Conservation (phyloP, 2,113 vertebrate species). For the Burhinus oedicnemus region DNA sequence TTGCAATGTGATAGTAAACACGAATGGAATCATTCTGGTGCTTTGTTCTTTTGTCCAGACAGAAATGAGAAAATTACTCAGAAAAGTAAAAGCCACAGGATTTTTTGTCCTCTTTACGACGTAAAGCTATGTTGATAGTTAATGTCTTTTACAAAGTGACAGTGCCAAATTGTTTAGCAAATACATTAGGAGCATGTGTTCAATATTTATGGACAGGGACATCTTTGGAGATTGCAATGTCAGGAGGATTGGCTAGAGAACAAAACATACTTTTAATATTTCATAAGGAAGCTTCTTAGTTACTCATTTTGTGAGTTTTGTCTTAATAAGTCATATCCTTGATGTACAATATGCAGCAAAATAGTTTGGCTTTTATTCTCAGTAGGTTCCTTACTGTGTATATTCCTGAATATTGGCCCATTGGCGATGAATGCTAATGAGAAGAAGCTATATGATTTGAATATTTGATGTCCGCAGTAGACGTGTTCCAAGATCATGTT, state of each 20-base stretch:
- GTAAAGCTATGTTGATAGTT: background rate
- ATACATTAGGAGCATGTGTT: background rate
- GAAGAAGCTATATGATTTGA: background rate
- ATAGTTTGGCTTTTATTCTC: slow-evolving; percentile 19
- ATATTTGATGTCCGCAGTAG: background rate
- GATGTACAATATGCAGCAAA: background rate
- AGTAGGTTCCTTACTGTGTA: background rate
- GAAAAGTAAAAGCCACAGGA: background rate
- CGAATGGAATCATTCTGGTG: background rate
- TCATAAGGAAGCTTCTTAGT: background rate
- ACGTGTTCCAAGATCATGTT: background rate
- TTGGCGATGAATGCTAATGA: background rate
- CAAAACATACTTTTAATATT: slow-evolving; percentile 31
- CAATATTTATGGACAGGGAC: slow-evolving; percentile 42
- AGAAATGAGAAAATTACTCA: background rate
- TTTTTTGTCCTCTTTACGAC: background rate
- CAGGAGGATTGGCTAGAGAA: slow-evolving; percentile 25
- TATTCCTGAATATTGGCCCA: background rate
- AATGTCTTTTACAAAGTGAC: background rate
- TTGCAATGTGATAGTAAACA: background rate
- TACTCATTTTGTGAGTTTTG: slow-evolving; percentile 15
- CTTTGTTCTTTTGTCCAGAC: background rate
- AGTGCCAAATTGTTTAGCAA: slow-evolving; percentile 5
- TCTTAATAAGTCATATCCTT: background rate
- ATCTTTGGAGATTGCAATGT: background rate